Evolutionary conservation across 2,888 invertebrate genomes (phyloP).

Genomic region (Athalia rosae): DNA sequence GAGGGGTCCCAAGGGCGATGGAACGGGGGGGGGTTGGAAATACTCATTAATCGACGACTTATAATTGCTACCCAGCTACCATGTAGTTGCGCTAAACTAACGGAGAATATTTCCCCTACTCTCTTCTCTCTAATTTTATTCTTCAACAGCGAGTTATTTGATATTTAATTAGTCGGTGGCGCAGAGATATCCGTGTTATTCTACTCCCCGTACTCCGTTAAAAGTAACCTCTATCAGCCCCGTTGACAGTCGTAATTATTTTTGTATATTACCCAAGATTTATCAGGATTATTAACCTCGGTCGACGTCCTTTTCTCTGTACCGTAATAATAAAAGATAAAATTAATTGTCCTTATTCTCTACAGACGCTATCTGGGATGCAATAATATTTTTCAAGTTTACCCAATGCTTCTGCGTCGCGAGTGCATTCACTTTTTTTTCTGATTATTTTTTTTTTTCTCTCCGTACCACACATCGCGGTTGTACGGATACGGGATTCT

Average conservation of each 20-base stretch:
- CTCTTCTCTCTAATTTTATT: constrained; percentile 57
- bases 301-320: not conserved
- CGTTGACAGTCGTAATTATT: constrained; percentile 34
- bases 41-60: constrained; percentile 66
- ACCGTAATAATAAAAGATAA: too few relatives aligned
- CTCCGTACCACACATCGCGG: too few relatives aligned
- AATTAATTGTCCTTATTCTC: too few relatives aligned
- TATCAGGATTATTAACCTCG: constrained; percentile 14
- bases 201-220: constrained; percentile 43
- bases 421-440: too few relatives aligned
- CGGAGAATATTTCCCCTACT: constrained; percentile 46
- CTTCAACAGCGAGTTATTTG: constrained; percentile 64
- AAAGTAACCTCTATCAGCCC: constrained; percentile 25
- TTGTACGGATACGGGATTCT: too few relatives aligned
- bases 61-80: constrained; percentile 60
- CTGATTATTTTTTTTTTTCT: too few relatives aligned
- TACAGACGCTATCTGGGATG: too few relatives aligned
- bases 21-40: not conserved
- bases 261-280: constrained; percentile 27
- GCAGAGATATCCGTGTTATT: constrained; percentile 60
- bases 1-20: not conserved
- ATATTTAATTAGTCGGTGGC: constrained; percentile 62
- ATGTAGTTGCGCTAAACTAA: not conserved
- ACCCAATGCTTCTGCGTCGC: too few relatives aligned
- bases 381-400: too few relatives aligned